These are phyloP conservation scores for Pionites leucogaster DNA, from an alignment of 2,113 vertebrate species.

Conservation along the genomic window DNA sequence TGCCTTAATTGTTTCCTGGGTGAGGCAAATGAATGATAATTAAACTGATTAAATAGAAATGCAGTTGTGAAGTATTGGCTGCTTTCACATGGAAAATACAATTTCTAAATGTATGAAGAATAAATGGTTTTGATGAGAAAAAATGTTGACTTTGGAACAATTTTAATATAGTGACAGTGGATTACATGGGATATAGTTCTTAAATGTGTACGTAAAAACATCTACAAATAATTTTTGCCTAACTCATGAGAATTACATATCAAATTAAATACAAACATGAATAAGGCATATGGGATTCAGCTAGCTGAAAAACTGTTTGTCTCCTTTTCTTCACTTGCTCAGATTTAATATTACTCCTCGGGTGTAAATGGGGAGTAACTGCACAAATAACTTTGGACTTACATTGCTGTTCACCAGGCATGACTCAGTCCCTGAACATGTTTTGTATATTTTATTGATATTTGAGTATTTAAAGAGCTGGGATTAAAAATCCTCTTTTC, in stretches of 20 bases:
- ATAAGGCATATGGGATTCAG: neutral
- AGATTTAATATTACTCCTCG: neutral
- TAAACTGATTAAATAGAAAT: conserved; percentile 66
- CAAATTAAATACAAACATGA: neutral
- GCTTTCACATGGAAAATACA: conserved; percentile 15
- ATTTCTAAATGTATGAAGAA: conserved; percentile 1
- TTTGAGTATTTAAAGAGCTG: neutral
- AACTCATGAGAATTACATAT: neutral
- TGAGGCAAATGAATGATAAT: conserved; percentile 65
- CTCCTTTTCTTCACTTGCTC: neutral
- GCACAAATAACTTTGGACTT: neutral
- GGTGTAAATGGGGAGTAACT: neutral
- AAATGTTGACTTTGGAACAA: neutral
- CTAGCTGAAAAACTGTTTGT: neutral
- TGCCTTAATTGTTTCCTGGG: conserved; percentile 67
- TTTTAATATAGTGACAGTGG: neutral
- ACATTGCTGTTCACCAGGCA: neutral
- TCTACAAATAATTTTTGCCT: neutral
- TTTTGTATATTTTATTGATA: neutral
- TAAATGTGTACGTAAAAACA: neutral
- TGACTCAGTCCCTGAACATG: neutral
- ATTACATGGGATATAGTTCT: neutral
- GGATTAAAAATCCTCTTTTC: neutral
- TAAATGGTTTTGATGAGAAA: conserved; percentile 31
- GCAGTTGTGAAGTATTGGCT: neutral